phyloP scores from a whole-genome alignment of 2,888 invertebrate species.

The Ophioninae sp. region DNA sequence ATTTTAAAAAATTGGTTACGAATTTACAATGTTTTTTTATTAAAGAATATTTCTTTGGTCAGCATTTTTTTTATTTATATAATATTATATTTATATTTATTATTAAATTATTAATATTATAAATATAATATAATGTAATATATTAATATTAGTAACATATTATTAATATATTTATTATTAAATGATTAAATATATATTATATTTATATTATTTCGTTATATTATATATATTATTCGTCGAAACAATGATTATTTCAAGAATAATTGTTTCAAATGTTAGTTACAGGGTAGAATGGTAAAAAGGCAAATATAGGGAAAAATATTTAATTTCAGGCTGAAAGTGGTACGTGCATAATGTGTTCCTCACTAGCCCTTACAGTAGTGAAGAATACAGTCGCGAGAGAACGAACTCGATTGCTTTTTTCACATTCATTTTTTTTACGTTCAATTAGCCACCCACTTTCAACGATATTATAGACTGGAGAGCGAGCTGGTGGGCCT shows the following conservation, averaged over 20 bases:
- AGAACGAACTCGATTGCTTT: conserved; percentile 21
- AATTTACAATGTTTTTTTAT: no score
- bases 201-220: no score
- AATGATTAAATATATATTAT: background rate
- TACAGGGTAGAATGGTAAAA: conserved; percentile 3
- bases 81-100: background rate
- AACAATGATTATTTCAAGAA: background rate
- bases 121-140: no score
- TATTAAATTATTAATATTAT: no score
- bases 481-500: conserved; percentile 39
- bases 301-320: conserved; percentile 17
- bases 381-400: background rate
- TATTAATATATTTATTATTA: background rate
- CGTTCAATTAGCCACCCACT: conserved; percentile 43
- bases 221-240: no score
- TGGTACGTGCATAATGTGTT: conserved; percentile 19
- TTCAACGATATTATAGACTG: conserved; percentile 18
- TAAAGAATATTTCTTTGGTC: no score
- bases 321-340: conserved; percentile 45
- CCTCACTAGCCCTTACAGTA: conserved; percentile 16
- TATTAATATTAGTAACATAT: no score
- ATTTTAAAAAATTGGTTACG: no score
- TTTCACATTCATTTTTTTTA: conserved; percentile 33
- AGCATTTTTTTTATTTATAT: background rate
- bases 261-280: background rate